phyloP scores from a whole-genome alignment of 2,888 invertebrate species.

The Stegana nigrithorax region DNA sequence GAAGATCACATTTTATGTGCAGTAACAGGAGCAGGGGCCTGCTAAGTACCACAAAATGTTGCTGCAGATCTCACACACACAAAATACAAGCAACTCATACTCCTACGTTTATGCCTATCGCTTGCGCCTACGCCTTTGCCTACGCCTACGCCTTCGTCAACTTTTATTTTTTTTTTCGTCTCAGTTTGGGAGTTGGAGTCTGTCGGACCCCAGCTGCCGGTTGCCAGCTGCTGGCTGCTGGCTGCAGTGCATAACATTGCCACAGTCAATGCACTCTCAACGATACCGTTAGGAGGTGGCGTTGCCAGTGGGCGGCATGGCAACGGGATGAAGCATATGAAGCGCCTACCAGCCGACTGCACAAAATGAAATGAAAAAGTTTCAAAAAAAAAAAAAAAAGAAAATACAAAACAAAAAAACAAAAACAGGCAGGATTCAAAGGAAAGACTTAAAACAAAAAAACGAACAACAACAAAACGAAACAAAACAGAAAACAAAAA shows the following conservation, averaged over 20 bases:
- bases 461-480: slow-evolving; percentile 12
- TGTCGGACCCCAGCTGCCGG: background rate
- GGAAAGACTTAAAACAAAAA: slow-evolving; percentile 38
- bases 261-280: slow-evolving; percentile 63
- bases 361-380: slow-evolving; percentile 62
- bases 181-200: no score
- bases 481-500: slow-evolving; percentile 5
- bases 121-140: no score
- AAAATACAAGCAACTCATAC: no score
- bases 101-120: no score
- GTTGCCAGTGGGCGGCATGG: slow-evolving; percentile 37
- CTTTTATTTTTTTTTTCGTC: slow-evolving; percentile 37
- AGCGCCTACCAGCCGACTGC: slow-evolving; percentile 44
- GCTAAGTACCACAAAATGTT: no score
- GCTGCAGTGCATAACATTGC: background rate
- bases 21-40: no score
- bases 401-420: slow-evolving; percentile 48
- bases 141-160: no score
- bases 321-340: background rate
- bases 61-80: no score
- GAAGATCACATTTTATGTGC: no score
- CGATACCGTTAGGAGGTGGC: no score
- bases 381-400: slow-evolving; percentile 41
- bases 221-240: slow-evolving; percentile 38
- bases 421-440: slow-evolving; percentile 6